Conservation (phyloP, 2,113 vertebrate species). For the Cheilinus undulatus region DNA sequence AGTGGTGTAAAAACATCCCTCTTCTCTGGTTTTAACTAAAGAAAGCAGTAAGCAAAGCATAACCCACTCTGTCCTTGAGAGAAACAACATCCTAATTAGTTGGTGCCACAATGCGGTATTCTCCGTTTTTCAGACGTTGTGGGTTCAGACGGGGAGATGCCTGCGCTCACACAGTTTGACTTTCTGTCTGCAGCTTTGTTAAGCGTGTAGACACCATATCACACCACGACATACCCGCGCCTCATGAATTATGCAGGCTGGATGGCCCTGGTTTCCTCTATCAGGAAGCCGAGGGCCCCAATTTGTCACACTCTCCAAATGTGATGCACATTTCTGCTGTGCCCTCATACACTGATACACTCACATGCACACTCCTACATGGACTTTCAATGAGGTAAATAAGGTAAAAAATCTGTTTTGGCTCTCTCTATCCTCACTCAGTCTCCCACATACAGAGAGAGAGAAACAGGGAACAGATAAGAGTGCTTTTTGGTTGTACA, state of each 20-base stretch:
- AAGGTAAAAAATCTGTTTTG: conserved; percentile 20
- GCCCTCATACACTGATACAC: background rate
- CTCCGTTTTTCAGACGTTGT: background rate
- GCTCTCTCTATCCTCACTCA: background rate
- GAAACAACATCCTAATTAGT: background rate
- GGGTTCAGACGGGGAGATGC: conserved; percentile 5
- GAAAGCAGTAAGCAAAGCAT: background rate
- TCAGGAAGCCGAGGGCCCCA: conserved; percentile 54
- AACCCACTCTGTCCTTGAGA: background rate
- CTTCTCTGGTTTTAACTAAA: background rate
- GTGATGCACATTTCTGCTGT: conserved; percentile 1
- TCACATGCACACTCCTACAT: conserved; percentile 3
- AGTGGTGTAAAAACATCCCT: background rate
- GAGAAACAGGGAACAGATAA: background rate
- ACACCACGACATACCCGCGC: conserved; percentile 23
- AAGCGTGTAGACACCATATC: conserved; percentile 8
- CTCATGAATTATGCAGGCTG: conserved; percentile 65
- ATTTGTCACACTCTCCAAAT: conserved; percentile 60
- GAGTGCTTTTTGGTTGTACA: background rate
- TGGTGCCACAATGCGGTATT: accelerated
- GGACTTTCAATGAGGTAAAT: conserved; percentile 34
- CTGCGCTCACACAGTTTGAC: conserved; percentile 1
- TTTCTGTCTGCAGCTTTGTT: conserved; percentile 33
- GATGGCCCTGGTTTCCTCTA: conserved; percentile 14
- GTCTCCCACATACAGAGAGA: background rate